Base-by-base conservation (phyloP, 2,113 vertebrate species). In the crab-eating macaque (Macaca fascicularis) region DNA sequence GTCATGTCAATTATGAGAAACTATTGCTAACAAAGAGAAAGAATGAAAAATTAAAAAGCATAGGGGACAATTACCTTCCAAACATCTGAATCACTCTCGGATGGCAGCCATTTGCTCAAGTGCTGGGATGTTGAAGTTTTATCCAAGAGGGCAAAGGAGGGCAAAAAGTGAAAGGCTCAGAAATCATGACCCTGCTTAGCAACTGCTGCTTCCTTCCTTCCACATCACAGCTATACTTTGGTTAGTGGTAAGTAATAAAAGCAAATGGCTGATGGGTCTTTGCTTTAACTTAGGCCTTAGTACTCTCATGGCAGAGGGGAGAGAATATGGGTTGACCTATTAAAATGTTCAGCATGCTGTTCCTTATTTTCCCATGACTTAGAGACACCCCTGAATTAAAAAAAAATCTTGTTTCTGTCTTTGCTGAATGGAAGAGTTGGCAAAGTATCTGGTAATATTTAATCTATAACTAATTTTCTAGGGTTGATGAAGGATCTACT, bases 211-310 rank as follows among this genome's bases (percentile, higher is more conserved):
- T 13, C 20, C 78, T 89, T 90, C 25, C 70, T 67, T 72, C 57
- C 30, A 20, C 27, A 30, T 38, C 25, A 40, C 35, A 16, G 48
- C 57, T 89, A 59, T 27, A 75, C 87, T 88, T 78, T 23, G 52
- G 35, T 80, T 75, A 85, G 87, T 69, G 98, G 97, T 96, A 94
- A 97, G 97, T 96, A 88, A 94, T 90, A 70, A 61, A 94, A 88
- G 90, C 84, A 81, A 94, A 85, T 38, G 76, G 23, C 40, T 52
- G 38, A 72, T 67, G n/a, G 57, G 70, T 8, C 88, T 97, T 93
- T 74, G 40, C 88, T 97, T 89, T 43, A 59, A 3, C 17, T 70
- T 45, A 59, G 57, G 45, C 40, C 85, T 48, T 50, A 19, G 45
- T 48, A 17, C 32, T 75, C 45, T 61, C 38, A 10, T 1, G 6